Conservation (phyloP, 2,113 vertebrate species). For the Carassius gibelio region DNA sequence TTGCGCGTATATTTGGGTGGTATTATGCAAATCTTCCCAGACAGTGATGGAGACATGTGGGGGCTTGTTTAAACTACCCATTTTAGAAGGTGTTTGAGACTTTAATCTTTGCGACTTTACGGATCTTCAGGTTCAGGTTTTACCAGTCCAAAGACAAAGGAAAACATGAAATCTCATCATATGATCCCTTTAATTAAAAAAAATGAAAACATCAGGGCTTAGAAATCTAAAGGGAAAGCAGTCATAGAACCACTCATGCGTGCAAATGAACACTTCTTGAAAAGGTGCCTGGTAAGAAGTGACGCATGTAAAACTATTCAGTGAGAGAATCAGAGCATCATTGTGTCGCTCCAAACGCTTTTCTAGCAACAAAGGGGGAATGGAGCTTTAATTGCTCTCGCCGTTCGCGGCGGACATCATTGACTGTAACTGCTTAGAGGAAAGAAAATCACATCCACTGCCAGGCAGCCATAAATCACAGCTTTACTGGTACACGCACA, state of each 20-base stretch:
- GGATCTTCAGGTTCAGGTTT: too few species aligned
- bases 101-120: too few species aligned
- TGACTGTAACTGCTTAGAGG: conserved; percentile 39
- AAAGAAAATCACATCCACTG: conserved; percentile 45
- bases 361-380: conserved; percentile 19
- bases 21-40: too few species aligned
- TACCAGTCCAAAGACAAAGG: too few species aligned
- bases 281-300: not conserved
- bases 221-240: not conserved
- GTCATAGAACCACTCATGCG: not conserved
- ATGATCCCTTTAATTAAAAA: not conserved
- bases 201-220: not conserved
- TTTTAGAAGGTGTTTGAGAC: too few species aligned
- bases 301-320: not conserved
- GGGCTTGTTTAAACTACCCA: too few species aligned
- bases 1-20: too few species aligned
- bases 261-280: not conserved
- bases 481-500: conserved; percentile 44
- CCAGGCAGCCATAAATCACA: conserved; percentile 38
- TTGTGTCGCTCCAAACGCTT: conserved; percentile 3
- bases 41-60: too few species aligned
- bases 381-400: conserved; percentile 37
- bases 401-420: conserved; percentile 10
- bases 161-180: too few species aligned
- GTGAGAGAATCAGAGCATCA: conserved; percentile 6